A percentile compares a stretch with the other conserved stretches of the same genome.
These are phyloP conservation scores for Steinernema scapterisci DNA, from an alignment of 2,888 invertebrate species.

Conservation along the genomic window DNA sequence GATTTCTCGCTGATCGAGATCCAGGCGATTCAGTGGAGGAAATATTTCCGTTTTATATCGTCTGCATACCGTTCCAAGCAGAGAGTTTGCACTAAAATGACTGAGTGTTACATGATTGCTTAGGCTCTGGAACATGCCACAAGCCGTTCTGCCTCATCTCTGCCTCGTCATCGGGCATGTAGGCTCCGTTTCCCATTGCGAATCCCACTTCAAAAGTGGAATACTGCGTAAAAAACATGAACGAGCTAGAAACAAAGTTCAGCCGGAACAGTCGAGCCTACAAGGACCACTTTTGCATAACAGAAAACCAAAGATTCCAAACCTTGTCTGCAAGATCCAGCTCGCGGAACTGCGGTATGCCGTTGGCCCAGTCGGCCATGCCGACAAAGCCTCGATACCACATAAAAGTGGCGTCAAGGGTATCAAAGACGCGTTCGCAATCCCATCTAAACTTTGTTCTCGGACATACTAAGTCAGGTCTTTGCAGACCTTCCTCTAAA, in stretches of 20 bases:
- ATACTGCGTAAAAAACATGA: constrained; percentile 19
- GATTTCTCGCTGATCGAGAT: constrained; percentile 9
- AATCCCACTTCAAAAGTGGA: constrained; percentile 39
- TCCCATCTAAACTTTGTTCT: constrained; percentile 19
- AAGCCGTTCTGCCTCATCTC: constrained; percentile 39
- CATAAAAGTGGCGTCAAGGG: not conserved
- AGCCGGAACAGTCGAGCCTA: constrained; percentile 12
- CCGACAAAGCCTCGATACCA: constrained; percentile 49
- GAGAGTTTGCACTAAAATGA: not conserved
- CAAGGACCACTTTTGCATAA: not conserved
- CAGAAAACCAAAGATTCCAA: no score
- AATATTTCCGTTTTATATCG: constrained; percentile 16
- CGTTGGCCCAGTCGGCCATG: constrained; percentile 57
- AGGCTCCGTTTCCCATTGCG: constrained; percentile 55
- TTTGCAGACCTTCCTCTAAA: constrained; percentile 4
- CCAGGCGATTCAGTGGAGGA: not conserved
- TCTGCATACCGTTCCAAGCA: not conserved
- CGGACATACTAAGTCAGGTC: not conserved
- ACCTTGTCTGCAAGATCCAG: constrained; percentile 51
- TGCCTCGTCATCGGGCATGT: constrained; percentile 51
- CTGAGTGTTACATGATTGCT: not conserved
- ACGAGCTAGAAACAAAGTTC: not conserved
- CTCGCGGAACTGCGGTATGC: constrained; percentile 54
- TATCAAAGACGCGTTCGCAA: constrained; percentile 3
- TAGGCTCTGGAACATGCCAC: not conserved